Evolutionary conservation across 2,888 invertebrate genomes (phyloP).

Genomic region (Arctia plantaginis): DNA sequence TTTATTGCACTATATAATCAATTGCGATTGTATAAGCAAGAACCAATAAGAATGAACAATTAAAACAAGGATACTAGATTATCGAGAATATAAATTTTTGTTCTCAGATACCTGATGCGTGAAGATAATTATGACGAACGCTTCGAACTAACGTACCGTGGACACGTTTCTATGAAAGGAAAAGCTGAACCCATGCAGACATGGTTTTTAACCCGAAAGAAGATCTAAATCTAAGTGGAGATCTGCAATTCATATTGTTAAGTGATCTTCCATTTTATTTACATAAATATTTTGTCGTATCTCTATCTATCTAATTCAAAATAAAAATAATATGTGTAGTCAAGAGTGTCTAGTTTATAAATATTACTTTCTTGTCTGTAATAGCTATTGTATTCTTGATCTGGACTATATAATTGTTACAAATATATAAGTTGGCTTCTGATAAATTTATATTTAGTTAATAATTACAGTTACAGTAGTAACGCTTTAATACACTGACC

Average conservation of each 20-base stretch:
- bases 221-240: conserved; percentile 44
- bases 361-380: not conserved
- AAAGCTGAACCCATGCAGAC: conserved; percentile 97
- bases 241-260: not conserved
- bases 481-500: not conserved
- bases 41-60: not conserved
- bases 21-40: not conserved
- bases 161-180: conserved; percentile 96
- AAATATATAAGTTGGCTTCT: not conserved
- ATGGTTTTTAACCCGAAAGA: conserved; percentile 91
- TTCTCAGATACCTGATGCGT: conserved; percentile 91
- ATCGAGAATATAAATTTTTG: conserved; percentile 13
- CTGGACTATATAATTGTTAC: not conserved
- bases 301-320: not conserved
- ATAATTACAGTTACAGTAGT: not conserved
- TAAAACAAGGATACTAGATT: not conserved
- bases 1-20: not conserved
- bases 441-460: not conserved
- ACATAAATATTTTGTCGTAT: not conserved
- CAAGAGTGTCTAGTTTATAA: not conserved
- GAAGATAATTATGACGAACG: conserved; percentile 94
- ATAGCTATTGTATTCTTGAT: not conserved
- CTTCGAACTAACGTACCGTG: conserved; percentile 94
- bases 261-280: not conserved
- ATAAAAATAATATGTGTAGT: not conserved